These are phyloP conservation scores for Caracal caracal DNA, from an alignment of 2,113 vertebrate species.

Conservation along the genomic window DNA sequence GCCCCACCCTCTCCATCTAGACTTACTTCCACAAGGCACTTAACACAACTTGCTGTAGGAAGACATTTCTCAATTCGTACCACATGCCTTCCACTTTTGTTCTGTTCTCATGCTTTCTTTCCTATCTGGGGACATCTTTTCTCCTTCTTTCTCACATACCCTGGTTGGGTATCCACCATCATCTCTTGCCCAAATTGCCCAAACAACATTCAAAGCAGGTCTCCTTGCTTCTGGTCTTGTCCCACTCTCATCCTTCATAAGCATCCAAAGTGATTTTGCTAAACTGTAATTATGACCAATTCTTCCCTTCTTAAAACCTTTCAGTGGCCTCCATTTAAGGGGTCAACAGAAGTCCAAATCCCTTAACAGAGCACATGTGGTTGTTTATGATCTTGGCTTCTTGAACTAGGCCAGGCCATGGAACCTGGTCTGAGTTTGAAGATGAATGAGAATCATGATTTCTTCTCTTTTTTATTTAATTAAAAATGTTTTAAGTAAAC, in stretches of 20 bases:
- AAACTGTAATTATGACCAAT: constrained; percentile 32
- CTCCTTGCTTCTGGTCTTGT: neutral
- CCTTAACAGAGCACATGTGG: neutral
- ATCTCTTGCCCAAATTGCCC: neutral
- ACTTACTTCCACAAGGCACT: neutral
- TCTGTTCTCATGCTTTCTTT: neutral
- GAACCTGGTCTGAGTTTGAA: neutral
- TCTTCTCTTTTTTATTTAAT: neutral
- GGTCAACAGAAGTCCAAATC: constrained; percentile 4
- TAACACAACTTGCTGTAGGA: neutral
- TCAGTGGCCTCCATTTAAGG: neutral
- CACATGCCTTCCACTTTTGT: neutral
- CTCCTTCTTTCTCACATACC: neutral
- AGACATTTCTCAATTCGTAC: neutral
- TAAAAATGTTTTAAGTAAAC: neutral
- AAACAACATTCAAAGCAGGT: neutral
- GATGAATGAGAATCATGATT: neutral
- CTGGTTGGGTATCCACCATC: neutral
- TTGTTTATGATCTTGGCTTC: neutral
- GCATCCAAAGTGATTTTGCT: neutral
- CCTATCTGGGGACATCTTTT: neutral
- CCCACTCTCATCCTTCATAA: neutral
- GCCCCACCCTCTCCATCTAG: neutral
- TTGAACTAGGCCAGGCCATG: neutral
- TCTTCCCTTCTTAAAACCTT: neutral